These are phyloP conservation scores for Turdus rufiventris DNA, from an alignment of 2,113 vertebrate species.

Conservation along the genomic window DNA sequence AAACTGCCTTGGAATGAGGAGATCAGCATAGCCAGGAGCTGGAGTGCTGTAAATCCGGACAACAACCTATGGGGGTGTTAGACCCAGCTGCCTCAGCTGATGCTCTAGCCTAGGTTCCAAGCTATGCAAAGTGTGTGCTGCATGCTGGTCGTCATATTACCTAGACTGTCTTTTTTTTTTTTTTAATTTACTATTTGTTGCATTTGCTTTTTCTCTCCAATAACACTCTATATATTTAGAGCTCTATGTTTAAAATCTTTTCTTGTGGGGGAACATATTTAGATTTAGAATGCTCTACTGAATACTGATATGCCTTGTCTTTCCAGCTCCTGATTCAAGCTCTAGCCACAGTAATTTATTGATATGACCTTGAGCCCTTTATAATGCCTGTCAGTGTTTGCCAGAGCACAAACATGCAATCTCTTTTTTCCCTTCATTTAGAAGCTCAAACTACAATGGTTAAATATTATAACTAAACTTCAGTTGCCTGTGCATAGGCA, in stretches of 20 bases:
- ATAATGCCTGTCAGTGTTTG: background rate
- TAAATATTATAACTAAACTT: background rate
- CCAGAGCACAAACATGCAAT: background rate
- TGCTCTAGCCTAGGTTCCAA: background rate
- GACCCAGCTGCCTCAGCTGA: accelerated
- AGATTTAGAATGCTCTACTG: background rate
- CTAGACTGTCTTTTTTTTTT: no score
- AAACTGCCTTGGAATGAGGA: background rate
- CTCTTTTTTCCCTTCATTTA: background rate
- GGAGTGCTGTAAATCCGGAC: background rate
- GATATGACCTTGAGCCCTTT: background rate
- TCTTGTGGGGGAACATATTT: background rate
- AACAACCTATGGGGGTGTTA: background rate
- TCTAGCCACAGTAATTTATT: background rate
- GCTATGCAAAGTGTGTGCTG: background rate
- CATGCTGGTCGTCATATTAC: background rate
- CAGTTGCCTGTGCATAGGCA: background rate
- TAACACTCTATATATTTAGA: background rate
- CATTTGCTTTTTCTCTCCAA: background rate
- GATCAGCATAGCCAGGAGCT: background rate
- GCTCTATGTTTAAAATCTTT: background rate
- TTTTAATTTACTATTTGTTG: background rate
- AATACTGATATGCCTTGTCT: background rate
- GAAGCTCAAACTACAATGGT: background rate
- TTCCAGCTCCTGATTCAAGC: background rate